Conservation (phyloP, 1,140 invertebrate genomes). For the Laupala kohalensis region DNA sequence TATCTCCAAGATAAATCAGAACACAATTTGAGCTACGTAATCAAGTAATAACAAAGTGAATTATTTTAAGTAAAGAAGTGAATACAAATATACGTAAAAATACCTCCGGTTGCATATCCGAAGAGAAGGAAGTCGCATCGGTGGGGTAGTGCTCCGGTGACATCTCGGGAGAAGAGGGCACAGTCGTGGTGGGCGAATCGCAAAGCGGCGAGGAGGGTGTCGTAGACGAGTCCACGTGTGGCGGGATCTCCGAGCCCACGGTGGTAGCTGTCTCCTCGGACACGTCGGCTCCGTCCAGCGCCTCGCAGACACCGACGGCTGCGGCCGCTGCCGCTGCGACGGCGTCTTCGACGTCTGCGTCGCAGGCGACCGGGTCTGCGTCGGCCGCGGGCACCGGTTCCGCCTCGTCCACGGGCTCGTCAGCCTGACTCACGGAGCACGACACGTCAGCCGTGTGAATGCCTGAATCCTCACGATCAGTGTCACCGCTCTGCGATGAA, state of each 20-base stretch:
- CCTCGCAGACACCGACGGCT: neutral
- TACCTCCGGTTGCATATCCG: no score
- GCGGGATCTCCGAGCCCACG: neutral
- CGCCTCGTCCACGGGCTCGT: slow-evolving; percentile 37
- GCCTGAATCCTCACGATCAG: slow-evolving; percentile 65
- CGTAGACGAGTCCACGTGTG: neutral
- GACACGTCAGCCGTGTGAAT: slow-evolving; percentile 68
- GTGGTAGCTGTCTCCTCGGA: neutral
- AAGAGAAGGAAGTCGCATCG: no score
- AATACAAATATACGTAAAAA: no score
- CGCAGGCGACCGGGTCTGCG: neutral
- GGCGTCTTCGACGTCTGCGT: neutral
- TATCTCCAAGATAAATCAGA: no score
- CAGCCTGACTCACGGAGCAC: slow-evolving; percentile 56
- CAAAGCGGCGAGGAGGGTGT: neutral
- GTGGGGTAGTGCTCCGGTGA: neutral
- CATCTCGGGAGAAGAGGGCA: neutral
- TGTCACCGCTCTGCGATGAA: slow-evolving; percentile 35
- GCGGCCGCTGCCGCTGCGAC: no score
- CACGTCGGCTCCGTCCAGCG: neutral
- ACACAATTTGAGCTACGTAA: no score
- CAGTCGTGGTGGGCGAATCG: neutral
- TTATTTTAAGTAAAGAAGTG: no score
- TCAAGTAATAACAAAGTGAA: no score
- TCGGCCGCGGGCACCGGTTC: slow-evolving; percentile 1